Percentiles rank a stretch among this genome's conserved stretches.
phyloP scores from a whole-genome alignment of 2,888 invertebrate genomes.

The Lycocerus yunnanus region DNA sequence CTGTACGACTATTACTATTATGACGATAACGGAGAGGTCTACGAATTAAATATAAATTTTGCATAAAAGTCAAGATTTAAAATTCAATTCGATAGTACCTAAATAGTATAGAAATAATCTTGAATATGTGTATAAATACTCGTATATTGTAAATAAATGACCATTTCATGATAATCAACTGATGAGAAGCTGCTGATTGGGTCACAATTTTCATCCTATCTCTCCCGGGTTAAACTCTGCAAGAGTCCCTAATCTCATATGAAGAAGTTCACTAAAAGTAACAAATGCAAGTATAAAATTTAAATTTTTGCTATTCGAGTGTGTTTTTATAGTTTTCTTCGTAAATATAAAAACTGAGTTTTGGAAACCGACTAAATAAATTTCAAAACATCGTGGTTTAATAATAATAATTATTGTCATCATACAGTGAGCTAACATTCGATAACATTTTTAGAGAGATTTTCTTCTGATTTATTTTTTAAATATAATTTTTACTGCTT shows the following conservation, averaged over 20 bases:
- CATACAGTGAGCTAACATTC: too few relatives aligned
- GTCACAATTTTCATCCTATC: too few relatives aligned
- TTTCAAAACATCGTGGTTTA: too few relatives aligned
- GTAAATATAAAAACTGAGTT: background rate
- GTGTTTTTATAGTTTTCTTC: background rate
- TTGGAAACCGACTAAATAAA: background rate
- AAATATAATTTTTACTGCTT: too few relatives aligned
- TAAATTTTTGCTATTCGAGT: background rate
- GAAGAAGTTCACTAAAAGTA: too few relatives aligned
- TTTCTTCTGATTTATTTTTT: too few relatives aligned
- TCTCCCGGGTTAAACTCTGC: too few relatives aligned
- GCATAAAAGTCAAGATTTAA: background rate
- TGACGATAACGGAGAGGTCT: background rate
- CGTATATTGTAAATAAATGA: background rate
- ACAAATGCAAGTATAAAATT: too few relatives aligned
- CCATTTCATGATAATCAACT: background rate
- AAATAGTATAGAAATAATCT: background rate
- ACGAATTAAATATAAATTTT: background rate
- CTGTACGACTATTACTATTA: too few relatives aligned
- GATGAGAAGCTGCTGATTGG: background rate
- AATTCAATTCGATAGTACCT: background rate
- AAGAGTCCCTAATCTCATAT: too few relatives aligned
- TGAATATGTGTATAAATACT: background rate
- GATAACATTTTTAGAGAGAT: too few relatives aligned
- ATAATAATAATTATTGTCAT: too few relatives aligned